A percentile compares a stretch with the other conserved stretches of the same genome.
phyloP scores from a whole-genome alignment of 2,888 invertebrate species.

The Pachymerium ferrugineum region DNA sequence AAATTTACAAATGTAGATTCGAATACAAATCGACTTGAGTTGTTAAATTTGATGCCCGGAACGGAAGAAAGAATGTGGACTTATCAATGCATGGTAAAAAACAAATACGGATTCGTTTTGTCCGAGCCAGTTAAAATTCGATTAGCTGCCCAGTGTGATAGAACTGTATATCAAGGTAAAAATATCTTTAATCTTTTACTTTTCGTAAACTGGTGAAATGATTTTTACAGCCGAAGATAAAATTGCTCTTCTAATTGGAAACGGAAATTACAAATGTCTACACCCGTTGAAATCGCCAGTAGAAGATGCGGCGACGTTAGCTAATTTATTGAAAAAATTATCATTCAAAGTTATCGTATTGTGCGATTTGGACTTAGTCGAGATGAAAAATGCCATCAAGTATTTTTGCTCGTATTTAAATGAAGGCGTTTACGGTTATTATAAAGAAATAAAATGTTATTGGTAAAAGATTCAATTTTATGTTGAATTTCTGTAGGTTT shows the following conservation, averaged over 20 bases:
- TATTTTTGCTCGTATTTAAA: background rate
- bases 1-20: background rate
- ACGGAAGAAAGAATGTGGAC: background rate
- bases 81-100: background rate
- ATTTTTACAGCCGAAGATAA: slow-evolving; percentile 19
- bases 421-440: background rate
- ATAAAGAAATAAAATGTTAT: background rate
- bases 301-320: slow-evolving; percentile 9
- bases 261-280: background rate
- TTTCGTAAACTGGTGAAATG: too few relatives aligned
- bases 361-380: background rate
- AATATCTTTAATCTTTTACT: background rate
- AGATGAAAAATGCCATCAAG: slow-evolving; percentile 5
- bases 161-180: background rate
- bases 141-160: background rate
- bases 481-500: background rate
- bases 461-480: background rate
- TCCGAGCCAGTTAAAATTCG: background rate
- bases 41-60: background rate
- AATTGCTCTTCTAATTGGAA: slow-evolving; percentile 11
- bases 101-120: background rate
- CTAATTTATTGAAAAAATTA: background rate
- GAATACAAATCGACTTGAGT: background rate
- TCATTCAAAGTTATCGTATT: background rate
- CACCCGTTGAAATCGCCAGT: background rate